Conservation (phyloP, 2,888 invertebrate species). For the Automeris io region DNA sequence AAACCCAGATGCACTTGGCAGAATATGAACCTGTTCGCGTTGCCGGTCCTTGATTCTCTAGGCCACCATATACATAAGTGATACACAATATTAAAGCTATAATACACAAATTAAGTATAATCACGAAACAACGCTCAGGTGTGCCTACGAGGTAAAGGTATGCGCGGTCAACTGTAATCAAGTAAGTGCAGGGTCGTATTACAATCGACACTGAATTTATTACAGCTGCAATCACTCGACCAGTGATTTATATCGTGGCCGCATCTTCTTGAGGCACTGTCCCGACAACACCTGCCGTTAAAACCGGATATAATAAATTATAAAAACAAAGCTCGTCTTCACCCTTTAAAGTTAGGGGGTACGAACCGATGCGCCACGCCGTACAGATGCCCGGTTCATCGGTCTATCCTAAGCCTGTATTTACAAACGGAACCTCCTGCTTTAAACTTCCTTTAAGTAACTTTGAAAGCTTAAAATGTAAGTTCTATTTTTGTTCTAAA, state of each 20-base stretch:
- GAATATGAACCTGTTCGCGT: no score
- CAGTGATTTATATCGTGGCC: background rate
- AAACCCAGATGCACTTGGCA: no score
- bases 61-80: no score
- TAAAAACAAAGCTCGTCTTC: slow-evolving; percentile 49
- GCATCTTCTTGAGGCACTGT: background rate
- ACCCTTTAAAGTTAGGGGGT: slow-evolving; percentile 40
- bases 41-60: no score
- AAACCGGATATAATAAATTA: slow-evolving; percentile 70
- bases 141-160: background rate
- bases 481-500: no score
- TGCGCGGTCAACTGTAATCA: background rate
- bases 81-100: no score
- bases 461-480: no score
- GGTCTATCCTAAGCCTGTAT: background rate
- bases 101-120: no score
- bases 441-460: no score
- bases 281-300: slow-evolving; percentile 52
- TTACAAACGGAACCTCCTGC: no score
- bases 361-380: background rate
- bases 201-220: background rate
- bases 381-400: background rate
- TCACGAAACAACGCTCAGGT: no score
- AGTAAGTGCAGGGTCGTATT: background rate
- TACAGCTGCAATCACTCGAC: background rate